Evolutionary conservation across 1,140 invertebrate genomes (phyloP).

Genomic region (Aphelenchoides besseyi): DNA sequence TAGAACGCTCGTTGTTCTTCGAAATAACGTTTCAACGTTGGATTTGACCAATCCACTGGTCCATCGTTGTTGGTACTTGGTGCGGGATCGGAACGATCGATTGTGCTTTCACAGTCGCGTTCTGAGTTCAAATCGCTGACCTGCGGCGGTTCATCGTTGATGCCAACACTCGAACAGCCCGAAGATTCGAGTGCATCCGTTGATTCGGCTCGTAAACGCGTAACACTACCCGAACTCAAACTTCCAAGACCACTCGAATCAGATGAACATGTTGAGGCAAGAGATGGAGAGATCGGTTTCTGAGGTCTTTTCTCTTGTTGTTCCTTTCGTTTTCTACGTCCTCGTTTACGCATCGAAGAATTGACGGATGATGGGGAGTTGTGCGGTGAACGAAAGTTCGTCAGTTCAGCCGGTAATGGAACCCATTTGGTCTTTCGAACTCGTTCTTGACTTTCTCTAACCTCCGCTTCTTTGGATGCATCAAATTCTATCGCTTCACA

Average conservation of each 20-base stretch:
- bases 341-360: not conserved
- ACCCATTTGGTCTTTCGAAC: not conserved
- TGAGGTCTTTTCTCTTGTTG: not conserved
- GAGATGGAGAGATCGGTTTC: not conserved
- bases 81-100: not conserved
- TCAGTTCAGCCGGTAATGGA: not conserved
- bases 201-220: not conserved
- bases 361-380: not conserved
- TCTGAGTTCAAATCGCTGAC: not conserved
- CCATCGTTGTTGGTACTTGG: not conserved
- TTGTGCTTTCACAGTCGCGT: not conserved
- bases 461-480: not conserved
- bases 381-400: not conserved
- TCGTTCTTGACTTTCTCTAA: not conserved
- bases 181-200: slow-evolving; percentile 8
- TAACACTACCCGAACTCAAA: not conserved
- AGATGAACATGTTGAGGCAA: slow-evolving; percentile 10
- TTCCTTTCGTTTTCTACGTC: not conserved
- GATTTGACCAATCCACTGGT: slow-evolving; percentile 13
- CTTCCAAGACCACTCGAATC: slow-evolving; percentile 1
- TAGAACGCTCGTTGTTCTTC: slow-evolving; percentile 34
- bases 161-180: not conserved
- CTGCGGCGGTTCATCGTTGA: not conserved
- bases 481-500: not conserved
- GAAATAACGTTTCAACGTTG: slow-evolving; percentile 24